A percentile compares a stretch with the other conserved stretches of the same genome.
Evolutionary conservation across 2,797 vertebrate genomes (phyloP).

Genomic region (Distichodus sexfasciatus): DNA sequence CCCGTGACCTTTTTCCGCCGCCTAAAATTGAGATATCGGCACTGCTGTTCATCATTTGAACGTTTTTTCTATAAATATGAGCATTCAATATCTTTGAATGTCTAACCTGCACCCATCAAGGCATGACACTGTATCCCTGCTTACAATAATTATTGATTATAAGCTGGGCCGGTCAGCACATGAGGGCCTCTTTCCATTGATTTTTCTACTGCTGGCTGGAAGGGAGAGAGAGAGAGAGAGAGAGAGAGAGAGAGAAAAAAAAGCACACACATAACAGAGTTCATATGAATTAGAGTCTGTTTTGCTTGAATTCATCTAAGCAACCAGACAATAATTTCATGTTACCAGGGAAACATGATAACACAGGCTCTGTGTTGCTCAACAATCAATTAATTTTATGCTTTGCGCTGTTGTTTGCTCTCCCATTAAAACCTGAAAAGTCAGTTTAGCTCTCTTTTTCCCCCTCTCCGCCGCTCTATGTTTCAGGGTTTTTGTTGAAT

Average conservation of each 20-base stretch:
- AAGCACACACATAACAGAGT: conserved; percentile 60
- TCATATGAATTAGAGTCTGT: conserved; percentile 77
- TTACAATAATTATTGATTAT: conserved; percentile 77
- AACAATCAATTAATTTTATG: conserved; percentile 88
- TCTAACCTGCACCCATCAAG: conserved; percentile 65
- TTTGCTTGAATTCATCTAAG: conserved; percentile 86
- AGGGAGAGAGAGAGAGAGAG: conserved; percentile 40
- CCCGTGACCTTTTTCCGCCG: conserved; percentile 30
- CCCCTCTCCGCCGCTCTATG: conserved; percentile 45
- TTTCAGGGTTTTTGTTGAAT: conserved; percentile 60
- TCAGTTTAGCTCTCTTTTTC: conserved; percentile 55
- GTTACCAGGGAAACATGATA: conserved; percentile 86
- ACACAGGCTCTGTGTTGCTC: conserved; percentile 81
- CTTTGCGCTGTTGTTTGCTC: conserved; percentile 76
- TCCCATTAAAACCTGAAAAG: conserved; percentile 66
- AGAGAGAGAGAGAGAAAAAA: conserved; percentile 26
- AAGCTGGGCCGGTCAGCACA: conserved; percentile 70
- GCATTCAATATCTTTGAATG: conserved; percentile 56
- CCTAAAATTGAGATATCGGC: conserved; percentile 50
- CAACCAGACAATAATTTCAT: conserved; percentile 80
- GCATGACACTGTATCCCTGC: conserved; percentile 66
- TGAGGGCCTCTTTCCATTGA: conserved; percentile 75
- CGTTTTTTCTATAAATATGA: conserved; percentile 51
- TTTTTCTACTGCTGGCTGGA: conserved; percentile 67
- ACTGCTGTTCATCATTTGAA: conserved; percentile 50